Base-by-base conservation (phyloP, 2,113 vertebrate genomes). In the Chunga burmeisteri region DNA sequence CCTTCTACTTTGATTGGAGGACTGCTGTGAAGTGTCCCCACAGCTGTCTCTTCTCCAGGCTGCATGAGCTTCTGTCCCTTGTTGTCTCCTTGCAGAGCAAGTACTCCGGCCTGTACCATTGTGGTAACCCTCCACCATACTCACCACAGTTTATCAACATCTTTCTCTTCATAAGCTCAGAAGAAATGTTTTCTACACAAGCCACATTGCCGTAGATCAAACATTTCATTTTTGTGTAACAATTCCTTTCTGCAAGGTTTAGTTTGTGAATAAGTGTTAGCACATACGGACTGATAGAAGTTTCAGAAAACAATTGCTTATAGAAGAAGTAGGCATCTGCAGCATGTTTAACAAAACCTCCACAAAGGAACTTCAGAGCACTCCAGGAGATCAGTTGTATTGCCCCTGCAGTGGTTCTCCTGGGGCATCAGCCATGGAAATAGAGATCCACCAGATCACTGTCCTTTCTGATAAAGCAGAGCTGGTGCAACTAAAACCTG, bases 1-100 rank as follows among this genome's bases (percentile, higher is more conserved):
- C 26, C 4, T 70, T 74, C 70, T 47, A 11, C n/a, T 86, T 68
- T 0, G 0, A 2, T 4, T 58, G 7, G 44, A 86, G 22, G 16
- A 49, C 40, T 49, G 2, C 14, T 72, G 40, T 55, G 63, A 47
- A 30, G 20, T 68, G 5, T 2, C 10, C 7, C 5, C 4, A 5
- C n/a, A 82, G 25, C 13, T 2, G 1, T 19, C 34, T 86, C 23
- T 23, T 68, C 40, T 88, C 13, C 65, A 58, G 10, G 8, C 14
- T 30, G 7, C 21, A 36, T 3, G 4, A 81, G 7, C 4, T 5
- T 9, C 9, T 16, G 30, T 19, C 25, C 27, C 7, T 65, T 47
- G 12, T 9, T 30, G 13, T 22, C 8, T 58, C 16, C 30, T 71
- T 1, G 1, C 13, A 66, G 32, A 5, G 12, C 7, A 59, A 46